Base-by-base conservation (phyloP, 2,113 vertebrate species). In the Carettochelys insculpta region DNA sequence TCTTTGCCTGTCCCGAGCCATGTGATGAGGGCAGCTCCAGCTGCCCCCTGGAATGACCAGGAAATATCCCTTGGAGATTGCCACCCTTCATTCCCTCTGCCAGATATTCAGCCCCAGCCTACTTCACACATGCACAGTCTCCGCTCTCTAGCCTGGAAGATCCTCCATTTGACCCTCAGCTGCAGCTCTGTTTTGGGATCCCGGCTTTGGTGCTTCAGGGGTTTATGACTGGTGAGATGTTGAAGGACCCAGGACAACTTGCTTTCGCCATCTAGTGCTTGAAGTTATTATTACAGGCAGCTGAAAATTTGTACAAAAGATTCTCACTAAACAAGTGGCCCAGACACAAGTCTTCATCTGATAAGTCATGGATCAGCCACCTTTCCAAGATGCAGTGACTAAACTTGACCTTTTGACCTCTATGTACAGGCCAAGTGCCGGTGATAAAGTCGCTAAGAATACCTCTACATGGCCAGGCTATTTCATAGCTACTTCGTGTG, bases 231-330 rank as follows among this genome's bases (percentile, higher is more conserved):
- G 5, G 0, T 9, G 41, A 6, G 1, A 5, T 31, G 3, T 17
- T 43, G 86, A 86, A n/a, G 86, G 86, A 89, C 91, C 50, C 80
- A 95, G 94, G 90, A 89, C 76, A 16, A 87, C 93, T 95, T 56
- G 71, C 65, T 65, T 80, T 96, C 95, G 96, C 96, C 96, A 96
- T 90, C 96, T 97, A 96, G 95, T 95, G 97, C 96, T 85, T 88
- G 87, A 47, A 5, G 2, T 34, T 58, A 83, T 87, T 90, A 95
- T 84, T 94, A 48, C 87, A 34, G 1, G 19, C 89, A 24, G 29
- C 90, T 43, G 73, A 34, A n/a, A n/a, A 0, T 50, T 85, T 56
- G 48, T 82, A n/a, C 2, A 20, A 29, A 20, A 29, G 22, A 47
- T n/a, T 61, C 51, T 76, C 31, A 27, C 3, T 27, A 38, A n/a